Conservation (phyloP, 2,888 invertebrate genomes). For the Neoascia interrupta region DNA sequence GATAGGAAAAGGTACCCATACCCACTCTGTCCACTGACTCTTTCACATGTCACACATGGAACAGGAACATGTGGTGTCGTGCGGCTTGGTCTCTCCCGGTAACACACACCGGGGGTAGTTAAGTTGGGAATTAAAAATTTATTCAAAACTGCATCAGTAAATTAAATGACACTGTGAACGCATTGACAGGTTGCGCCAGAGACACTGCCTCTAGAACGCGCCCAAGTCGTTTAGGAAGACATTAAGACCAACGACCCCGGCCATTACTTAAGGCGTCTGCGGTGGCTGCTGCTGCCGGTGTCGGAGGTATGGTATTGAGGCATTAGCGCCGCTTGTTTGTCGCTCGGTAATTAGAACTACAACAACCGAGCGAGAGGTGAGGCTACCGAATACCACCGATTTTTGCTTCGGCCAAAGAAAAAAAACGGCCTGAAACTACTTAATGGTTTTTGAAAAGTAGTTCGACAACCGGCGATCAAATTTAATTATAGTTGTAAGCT, state of each 20-base stretch:
- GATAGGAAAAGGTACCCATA: conserved; percentile 24
- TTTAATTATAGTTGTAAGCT: conserved; percentile 63
- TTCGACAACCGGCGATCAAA: conserved; percentile 63
- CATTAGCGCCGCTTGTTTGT: conserved; percentile 58
- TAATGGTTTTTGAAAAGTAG: conserved; percentile 64
- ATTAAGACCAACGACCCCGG: conserved; percentile 61
- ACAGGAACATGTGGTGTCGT: conserved; percentile 34
- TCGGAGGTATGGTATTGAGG: background rate
- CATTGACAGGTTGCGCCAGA: conserved; percentile 49
- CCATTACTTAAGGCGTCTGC: conserved; percentile 36
- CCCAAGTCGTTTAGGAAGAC: conserved; percentile 58
- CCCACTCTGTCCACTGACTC: conserved; percentile 19
- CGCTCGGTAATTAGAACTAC: conserved; percentile 53
- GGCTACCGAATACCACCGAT: conserved; percentile 66
- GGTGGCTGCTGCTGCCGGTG: conserved; percentile 1
- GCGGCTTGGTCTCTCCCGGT: conserved; percentile 6
- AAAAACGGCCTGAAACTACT: too few species aligned
- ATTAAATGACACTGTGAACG: conserved; percentile 60
- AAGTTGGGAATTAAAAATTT: conserved; percentile 58
- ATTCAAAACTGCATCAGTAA: conserved; percentile 62
- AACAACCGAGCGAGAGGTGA: too few species aligned
- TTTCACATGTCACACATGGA: conserved; percentile 20
- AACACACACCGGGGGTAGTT: conserved; percentile 17
- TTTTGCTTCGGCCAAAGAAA: conserved; percentile 40
- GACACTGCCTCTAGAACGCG: conserved; percentile 36